Evolutionary conservation across 2,888 invertebrate genomes (phyloP), one percentile per base, ranked within the genome.

Genomic region (Trichopoda pennipes): DNA sequence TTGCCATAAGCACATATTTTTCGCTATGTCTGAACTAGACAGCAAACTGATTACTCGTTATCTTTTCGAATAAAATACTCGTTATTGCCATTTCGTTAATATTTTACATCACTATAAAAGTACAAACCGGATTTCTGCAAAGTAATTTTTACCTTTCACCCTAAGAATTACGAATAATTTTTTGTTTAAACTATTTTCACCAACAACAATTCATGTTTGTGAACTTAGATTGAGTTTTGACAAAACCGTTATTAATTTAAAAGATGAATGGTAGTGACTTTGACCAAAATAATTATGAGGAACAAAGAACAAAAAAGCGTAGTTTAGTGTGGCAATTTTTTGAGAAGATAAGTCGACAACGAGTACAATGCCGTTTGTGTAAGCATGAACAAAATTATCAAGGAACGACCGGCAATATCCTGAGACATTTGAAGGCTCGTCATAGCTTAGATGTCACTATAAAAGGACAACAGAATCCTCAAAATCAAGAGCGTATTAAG

Each of bases 261-360:
- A 75, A n/a, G 1, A 82, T 75, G 72, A 75, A 61, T 51, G 64
- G 49, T 3, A 58, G 44, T 56, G 58, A 58, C 28, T 63, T 56
- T 7, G 74, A 78, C 4, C 38, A 19, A 35, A 8, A 14, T 47
- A 75, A 68, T 64, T 21, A 21, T 3, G 69, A 78, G 10, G 74
- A 77, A 1, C 61, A 38, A 3, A 56, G n/a, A 23, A 35, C 68
- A 12, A 75, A 66, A 63, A 82, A 75, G 35, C 75, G 82, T 14
- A 86, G 86, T 55, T 74, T 85, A 38, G 86, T 85, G 0, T 86
- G 86, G 85, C 81, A 80, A n/a, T 86, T 85, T 51, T 86, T 86
- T 79, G 84, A 85, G 42, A 86, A 84, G 72, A 19, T 85, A 16
- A 81, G 81, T 47, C 72, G 78, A 8, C 49, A 64, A 19, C 74